A percentile compares a stretch with the other conserved stretches of the same genome.
Evolutionary conservation across 1,140 invertebrate genomes (phyloP).

Genomic region (Lordiphosa collinella): DNA sequence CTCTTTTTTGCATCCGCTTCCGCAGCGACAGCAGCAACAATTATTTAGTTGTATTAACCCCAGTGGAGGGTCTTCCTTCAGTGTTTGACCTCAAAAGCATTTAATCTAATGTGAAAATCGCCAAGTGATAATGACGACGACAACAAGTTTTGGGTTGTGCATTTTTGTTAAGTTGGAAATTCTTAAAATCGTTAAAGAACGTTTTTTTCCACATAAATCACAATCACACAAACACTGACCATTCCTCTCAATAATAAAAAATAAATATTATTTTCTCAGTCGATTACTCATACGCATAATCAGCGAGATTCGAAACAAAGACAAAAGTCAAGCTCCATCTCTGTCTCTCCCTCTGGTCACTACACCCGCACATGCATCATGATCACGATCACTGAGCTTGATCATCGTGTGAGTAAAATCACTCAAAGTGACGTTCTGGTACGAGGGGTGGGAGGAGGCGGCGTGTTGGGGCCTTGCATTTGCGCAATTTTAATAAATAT

Average conservation of each 20-base stretch:
- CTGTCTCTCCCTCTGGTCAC: constrained; percentile 21
- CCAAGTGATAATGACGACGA: constrained; percentile 58
- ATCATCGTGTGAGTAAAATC: constrained; percentile 26
- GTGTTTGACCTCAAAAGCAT: constrained; percentile 67
- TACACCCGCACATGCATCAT: constrained; percentile 52
- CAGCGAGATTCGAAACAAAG: constrained; percentile 11
- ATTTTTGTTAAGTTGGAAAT: constrained; percentile 1
- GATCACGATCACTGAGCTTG: constrained; percentile 45
- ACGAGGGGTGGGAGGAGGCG: background rate
- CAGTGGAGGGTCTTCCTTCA: constrained; percentile 14
- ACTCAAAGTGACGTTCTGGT: background rate
- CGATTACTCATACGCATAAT: constrained; percentile 65
- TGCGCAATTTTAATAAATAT: constrained; percentile 75
- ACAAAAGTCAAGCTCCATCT: constrained; percentile 9
- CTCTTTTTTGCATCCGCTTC: constrained; percentile 66
- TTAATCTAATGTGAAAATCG: constrained; percentile 76
- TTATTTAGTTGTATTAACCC: constrained; percentile 64
- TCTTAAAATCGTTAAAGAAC: background rate
- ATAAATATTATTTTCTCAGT: constrained; percentile 19
- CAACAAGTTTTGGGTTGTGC: constrained; percentile 26
- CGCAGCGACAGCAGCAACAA: constrained; percentile 54
- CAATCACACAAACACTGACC: constrained; percentile 15
- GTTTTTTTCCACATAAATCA: constrained; percentile 33
- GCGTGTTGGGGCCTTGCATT: constrained; percentile 39
- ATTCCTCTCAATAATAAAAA: constrained; percentile 6